phyloP scores from a whole-genome alignment of 2,888 invertebrate genomes.

The Oxycera nigricornis region DNA sequence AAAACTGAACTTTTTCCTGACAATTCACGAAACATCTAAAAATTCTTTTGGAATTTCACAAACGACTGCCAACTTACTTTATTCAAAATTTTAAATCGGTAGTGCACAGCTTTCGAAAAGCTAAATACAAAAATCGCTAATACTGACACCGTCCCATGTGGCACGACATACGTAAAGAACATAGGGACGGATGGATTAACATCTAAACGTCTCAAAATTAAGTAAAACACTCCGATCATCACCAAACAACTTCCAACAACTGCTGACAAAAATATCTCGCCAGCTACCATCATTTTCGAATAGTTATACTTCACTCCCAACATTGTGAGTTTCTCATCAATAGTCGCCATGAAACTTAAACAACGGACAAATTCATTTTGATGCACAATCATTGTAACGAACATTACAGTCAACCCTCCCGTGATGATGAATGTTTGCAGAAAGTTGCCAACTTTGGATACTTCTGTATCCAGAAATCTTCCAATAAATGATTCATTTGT shows the following conservation, averaged over 20 bases:
- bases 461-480: conserved; percentile 58
- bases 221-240: neutral
- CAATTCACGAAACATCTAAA: neutral
- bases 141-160: neutral
- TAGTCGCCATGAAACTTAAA: neutral
- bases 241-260: neutral
- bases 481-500: conserved; percentile 56
- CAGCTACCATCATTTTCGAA: neutral
- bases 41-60: neutral
- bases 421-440: conserved; percentile 57
- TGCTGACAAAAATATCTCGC: neutral
- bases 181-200: neutral
- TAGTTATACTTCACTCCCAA: conserved; percentile 10
- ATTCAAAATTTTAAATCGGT: neutral
- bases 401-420: conserved; percentile 55
- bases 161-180: neutral
- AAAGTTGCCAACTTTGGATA: conserved; percentile 57
- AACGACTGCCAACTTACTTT: neutral
- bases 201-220: neutral
- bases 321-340: neutral
- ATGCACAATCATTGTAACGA: conserved; percentile 48
- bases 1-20: neutral
- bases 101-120: neutral
- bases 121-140: neutral
- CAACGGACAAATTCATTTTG: neutral